Evolutionary conservation across 2,797 vertebrate genomes (phyloP), one percentile per base, ranked within the genome.

Genomic region (Protosalanx chinensis): DNA sequence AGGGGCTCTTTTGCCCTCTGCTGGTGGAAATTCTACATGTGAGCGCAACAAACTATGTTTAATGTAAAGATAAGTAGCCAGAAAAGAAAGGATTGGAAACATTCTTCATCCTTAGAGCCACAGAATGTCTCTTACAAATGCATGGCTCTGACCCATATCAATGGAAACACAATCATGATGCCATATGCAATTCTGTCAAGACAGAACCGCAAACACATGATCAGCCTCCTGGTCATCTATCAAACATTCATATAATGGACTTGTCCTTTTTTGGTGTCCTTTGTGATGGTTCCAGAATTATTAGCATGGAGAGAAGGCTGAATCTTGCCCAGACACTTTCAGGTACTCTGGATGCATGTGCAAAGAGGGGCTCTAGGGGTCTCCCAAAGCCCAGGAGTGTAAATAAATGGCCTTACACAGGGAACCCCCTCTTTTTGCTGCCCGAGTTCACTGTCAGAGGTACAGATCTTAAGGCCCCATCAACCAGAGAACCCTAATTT

Each of bases 1-100:
- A 15, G 12, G 3, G 27, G 4, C 71, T 79, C 16, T 79, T 30
- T 37, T 59, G 60, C 72, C 80, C 65, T 76, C 87, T 35, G 66
- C 79, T 87, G 89, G 80, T 32, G 12, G 33, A 41, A 27, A 27
- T 27, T 27, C 23, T 27, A 27, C 1, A 2, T 41, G 37, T 41
- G 1, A 41, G 37, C 10, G 37, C 7, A 41, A 41, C 7, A 41
- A 27, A 27, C 23, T 41, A 41, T 41, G 37, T 41, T 41, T 41
- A 41, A 1, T 1, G 20, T 1, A n/a, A 27, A 23, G 2, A 18
- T 20, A 60, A 16, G 56, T 6, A 59, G 67, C 4, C 67, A 68
- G 35, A 37, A n/a, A 37, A 2, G 56, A 32, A 68, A 51, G 6
- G 0, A 57, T 13, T 37, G 6, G 37, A 46, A 27, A 16, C 35